These are phyloP conservation scores for Drosophila leonis DNA, from an alignment of 2,888 invertebrate species.

Conservation along the genomic window DNA sequence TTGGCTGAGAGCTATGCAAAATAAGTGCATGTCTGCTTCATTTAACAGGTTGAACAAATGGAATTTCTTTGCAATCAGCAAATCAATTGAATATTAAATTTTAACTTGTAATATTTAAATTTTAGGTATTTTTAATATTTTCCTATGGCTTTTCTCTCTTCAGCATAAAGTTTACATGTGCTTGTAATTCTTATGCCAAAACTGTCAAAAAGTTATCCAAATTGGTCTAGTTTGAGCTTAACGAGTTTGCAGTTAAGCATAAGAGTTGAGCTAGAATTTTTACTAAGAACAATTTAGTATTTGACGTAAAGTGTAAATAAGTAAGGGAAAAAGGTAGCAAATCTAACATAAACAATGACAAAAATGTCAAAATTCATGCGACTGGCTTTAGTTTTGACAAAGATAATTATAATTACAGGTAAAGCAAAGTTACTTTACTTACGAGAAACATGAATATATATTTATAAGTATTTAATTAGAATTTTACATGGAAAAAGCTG, in stretches of 20 bases:
- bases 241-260: neutral
- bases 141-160: neutral
- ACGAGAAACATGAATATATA: neutral
- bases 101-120: neutral
- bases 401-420: neutral
- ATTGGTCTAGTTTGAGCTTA: neutral
- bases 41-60: conserved; percentile 1
- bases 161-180: too few species aligned
- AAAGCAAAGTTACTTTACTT: too few species aligned
- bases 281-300: neutral
- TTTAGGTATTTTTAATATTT: neutral
- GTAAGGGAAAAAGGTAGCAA: neutral
- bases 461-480: neutral
- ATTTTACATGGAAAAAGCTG: neutral
- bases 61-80: neutral
- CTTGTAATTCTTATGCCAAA: neutral
- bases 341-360: neutral
- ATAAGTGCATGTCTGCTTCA: conserved; percentile 9
- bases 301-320: neutral
- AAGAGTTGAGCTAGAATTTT: neutral
- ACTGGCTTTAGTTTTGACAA: neutral
- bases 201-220: neutral
- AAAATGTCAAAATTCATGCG: neutral
- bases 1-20: neutral
- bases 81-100: neutral